These are phyloP conservation scores for Gadopsis bispinosus DNA, from an alignment of 2,797 vertebrate genomes.

Conservation along the genomic window DNA sequence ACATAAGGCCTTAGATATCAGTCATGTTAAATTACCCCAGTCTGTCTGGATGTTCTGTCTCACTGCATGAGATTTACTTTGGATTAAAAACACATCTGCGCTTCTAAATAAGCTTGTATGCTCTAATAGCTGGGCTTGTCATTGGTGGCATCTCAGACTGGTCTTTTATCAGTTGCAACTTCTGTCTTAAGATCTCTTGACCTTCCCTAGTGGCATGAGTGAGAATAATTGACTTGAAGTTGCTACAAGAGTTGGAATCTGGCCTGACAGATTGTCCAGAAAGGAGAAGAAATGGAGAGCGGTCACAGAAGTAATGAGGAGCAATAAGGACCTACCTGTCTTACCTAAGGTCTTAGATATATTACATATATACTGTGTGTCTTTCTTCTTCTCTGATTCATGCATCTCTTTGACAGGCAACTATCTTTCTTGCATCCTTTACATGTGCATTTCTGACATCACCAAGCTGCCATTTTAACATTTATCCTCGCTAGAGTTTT, in stretches of 20 bases:
- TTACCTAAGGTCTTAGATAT: not conserved
- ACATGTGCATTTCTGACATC: not conserved
- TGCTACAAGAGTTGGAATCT: not conserved
- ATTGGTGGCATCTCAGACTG: not conserved
- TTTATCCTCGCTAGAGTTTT: not conserved
- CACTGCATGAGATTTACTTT: constrained; percentile 25
- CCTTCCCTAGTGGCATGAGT: constrained; percentile 8
- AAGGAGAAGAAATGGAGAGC: not conserved
- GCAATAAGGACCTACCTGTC: not conserved
- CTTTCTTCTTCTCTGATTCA: not conserved
- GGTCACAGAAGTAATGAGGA: constrained; percentile 2
- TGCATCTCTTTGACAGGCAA: not conserved
- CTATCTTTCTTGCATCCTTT: not conserved
- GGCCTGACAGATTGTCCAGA: constrained; percentile 14
- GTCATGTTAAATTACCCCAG: constrained; percentile 37
- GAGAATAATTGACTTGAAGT: constrained; percentile 18
- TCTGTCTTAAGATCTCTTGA: constrained; percentile 13
- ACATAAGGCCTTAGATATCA: constrained; percentile 29
- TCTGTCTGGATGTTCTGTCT: constrained; percentile 25
- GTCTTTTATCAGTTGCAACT: constrained; percentile 16
- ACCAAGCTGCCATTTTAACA: not conserved
- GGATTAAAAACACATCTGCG: constrained; percentile 41
- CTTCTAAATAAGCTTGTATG: constrained; percentile 13
- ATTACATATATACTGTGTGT: not conserved
- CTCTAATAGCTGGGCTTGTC: not conserved